Percentiles rank a stretch among this genome's conserved stretches.
Conservation (phyloP, 2,797 vertebrate genomes). For the Cossypha dichroa region DNA sequence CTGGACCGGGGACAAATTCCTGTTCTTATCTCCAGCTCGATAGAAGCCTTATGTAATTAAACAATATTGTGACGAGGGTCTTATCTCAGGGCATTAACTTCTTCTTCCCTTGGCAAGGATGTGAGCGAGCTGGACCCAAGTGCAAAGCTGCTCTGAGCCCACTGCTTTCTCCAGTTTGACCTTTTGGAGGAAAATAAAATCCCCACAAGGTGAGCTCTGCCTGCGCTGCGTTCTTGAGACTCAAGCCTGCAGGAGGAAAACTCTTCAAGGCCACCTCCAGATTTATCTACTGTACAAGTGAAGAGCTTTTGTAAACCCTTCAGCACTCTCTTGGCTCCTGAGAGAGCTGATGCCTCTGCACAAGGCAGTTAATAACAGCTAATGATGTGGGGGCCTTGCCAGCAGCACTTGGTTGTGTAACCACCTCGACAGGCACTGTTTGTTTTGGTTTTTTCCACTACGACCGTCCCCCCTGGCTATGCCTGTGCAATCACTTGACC, state of each 20-base stretch:
- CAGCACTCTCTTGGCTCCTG: constrained; percentile 3
- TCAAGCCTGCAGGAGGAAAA: background rate
- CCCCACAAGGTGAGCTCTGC: background rate
- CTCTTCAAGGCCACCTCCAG: background rate
- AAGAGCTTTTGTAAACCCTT: constrained; percentile 19
- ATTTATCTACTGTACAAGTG: background rate
- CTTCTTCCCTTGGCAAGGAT: constrained; percentile 58
- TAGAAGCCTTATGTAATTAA: constrained; percentile 59
- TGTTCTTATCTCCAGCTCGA: constrained; percentile 61
- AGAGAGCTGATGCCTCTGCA: background rate
- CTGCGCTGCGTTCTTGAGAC: background rate
- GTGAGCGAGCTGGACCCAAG: background rate
- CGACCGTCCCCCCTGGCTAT: background rate
- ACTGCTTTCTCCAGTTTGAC: background rate
- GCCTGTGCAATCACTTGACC: constrained; percentile 9
- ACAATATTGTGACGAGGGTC: constrained; percentile 60
- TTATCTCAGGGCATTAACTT: constrained; percentile 60
- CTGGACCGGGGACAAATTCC: constrained; percentile 65
- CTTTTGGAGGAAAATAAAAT: background rate
- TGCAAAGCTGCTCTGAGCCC: background rate
- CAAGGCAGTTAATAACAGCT: constrained; percentile 25
- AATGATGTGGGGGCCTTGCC: background rate
- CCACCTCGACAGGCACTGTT: background rate
- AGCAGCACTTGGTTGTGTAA: constrained; percentile 13
- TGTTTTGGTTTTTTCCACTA: constrained; percentile 27